Percentiles rank a stretch among this genome's conserved stretches.
phyloP scores from a whole-genome alignment of 2,888 invertebrate genomes.

The Ptycholaimellus sp. region DNA sequence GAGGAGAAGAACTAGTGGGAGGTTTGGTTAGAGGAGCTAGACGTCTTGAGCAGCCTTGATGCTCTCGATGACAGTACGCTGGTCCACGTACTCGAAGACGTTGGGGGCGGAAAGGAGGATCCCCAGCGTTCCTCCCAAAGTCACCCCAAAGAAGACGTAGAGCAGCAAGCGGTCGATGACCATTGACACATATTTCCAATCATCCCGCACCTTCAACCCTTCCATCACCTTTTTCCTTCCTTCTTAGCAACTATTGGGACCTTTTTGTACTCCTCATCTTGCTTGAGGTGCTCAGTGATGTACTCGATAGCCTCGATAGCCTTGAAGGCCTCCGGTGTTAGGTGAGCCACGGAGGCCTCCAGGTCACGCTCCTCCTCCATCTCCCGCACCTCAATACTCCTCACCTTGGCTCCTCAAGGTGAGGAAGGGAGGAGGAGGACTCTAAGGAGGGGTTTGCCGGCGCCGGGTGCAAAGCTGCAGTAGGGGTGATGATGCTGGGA shows the following conservation, averaged over 20 bases:
- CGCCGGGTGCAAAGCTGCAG: too few species aligned
- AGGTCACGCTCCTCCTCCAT: too few species aligned
- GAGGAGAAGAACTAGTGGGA: not conserved
- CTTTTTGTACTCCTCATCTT: slow-evolving; percentile 22
- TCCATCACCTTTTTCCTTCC: too few species aligned
- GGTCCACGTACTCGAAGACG: slow-evolving; percentile 28
- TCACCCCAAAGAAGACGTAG: slow-evolving; percentile 30
- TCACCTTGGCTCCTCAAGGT: too few species aligned
- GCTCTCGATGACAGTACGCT: slow-evolving; percentile 6
- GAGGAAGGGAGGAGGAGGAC: too few species aligned
- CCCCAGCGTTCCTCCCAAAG: slow-evolving; percentile 26
- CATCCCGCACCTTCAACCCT: slow-evolving; percentile 25
- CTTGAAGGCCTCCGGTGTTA: not conserved
- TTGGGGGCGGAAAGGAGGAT: slow-evolving; percentile 31
- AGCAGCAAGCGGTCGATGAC: slow-evolving; percentile 32
- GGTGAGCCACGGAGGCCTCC: not conserved
- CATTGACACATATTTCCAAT: slow-evolving; percentile 33
- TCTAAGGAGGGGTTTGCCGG: too few species aligned
- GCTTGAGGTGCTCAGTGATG: slow-evolving; percentile 24
- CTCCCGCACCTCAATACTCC: too few species aligned
- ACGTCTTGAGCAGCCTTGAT: not conserved
- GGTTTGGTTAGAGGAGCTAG: not conserved
- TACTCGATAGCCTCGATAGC: slow-evolving; percentile 17
- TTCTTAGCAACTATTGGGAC: too few species aligned
- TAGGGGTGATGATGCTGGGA: slow-evolving; percentile 9